phyloP scores from a whole-genome alignment of 1,140 invertebrate species.

The Hylaeus volcanicus region DNA sequence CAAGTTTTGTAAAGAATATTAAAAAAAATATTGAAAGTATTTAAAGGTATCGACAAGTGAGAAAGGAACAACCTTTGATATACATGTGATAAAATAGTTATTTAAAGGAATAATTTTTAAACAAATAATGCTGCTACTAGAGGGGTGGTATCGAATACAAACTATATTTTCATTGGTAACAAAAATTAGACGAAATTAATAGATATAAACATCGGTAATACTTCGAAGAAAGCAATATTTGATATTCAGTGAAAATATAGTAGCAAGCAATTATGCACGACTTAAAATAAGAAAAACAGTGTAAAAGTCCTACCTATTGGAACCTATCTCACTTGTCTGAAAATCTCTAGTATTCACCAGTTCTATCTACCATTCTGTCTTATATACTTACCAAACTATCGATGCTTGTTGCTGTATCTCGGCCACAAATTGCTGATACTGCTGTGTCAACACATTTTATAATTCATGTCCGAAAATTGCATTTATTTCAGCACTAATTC shows the following conservation, averaged over 20 bases:
- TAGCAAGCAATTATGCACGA: constrained; percentile 38
- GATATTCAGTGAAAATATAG: constrained; percentile 40
- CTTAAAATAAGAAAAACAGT: background rate
- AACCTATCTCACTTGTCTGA: constrained; percentile 58
- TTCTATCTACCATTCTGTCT: constrained; percentile 64
- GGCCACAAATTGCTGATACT: constrained; percentile 77
- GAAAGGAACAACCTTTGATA: constrained; percentile 18
- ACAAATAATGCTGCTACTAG: constrained; percentile 18
- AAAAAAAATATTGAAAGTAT: constrained; percentile 10
- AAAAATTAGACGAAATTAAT: no score
- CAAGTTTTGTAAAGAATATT: constrained; percentile 14
- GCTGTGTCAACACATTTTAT: constrained; percentile 73
- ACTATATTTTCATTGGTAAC: constrained; percentile 45
- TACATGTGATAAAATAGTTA: background rate
- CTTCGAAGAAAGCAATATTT: background rate
- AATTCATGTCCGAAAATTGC: constrained; percentile 72
- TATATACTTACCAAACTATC: constrained; percentile 75
- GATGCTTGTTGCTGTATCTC: constrained; percentile 80
- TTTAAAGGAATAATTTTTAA: background rate
- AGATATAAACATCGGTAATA: background rate
- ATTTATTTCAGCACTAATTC: constrained; percentile 71
- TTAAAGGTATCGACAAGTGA: constrained; percentile 41
- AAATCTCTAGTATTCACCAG: constrained; percentile 54
- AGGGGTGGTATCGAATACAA: constrained; percentile 33
- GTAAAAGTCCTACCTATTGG: constrained; percentile 24